Evolutionary conservation across 2,888 invertebrate genomes (phyloP).

Genomic region (Steromphala cineraria): DNA sequence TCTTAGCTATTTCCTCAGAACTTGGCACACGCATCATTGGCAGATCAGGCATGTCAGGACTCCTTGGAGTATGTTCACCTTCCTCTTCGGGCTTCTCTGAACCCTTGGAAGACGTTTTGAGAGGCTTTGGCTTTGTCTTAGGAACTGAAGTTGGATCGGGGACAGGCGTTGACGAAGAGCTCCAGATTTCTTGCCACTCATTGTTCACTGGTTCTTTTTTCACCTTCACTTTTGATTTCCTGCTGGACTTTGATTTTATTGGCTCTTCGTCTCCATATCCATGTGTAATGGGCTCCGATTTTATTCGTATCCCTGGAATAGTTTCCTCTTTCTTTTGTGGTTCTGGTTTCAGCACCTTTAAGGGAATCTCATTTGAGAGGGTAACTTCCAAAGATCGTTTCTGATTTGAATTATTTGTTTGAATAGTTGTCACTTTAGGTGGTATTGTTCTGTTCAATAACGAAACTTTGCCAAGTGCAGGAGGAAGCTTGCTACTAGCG

Average conservation of each 20-base stretch:
- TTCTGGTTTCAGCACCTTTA: not conserved
- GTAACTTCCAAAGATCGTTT: not conserved
- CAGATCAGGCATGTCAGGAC: not conserved
- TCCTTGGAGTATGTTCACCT: not conserved
- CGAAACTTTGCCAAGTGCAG: not conserved
- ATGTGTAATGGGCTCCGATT: slow-evolving; percentile 19
- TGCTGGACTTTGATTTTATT: not conserved
- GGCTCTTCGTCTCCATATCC: slow-evolving; percentile 28
- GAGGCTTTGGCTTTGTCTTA: not conserved
- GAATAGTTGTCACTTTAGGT: not conserved
- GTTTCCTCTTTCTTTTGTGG: not conserved
- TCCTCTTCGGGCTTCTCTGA: not conserved
- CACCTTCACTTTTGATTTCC: not conserved
- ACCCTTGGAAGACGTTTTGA: not conserved
- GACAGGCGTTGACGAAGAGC: not conserved
- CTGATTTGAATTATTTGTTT: not conserved
- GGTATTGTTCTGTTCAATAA: not conserved
- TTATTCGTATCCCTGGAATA: slow-evolving; percentile 10
- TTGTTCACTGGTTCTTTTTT: not conserved
- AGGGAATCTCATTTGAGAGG: not conserved
- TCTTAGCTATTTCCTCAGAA: not conserved
- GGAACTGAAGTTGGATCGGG: not conserved
- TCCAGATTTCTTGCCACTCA: slow-evolving; percentile 1
- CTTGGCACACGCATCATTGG: not conserved
- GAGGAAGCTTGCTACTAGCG: not conserved